Evolutionary conservation across 2,888 invertebrate species (phyloP), one percentile per base, ranked within the genome.

Genomic region (Clusia tigrina): DNA sequence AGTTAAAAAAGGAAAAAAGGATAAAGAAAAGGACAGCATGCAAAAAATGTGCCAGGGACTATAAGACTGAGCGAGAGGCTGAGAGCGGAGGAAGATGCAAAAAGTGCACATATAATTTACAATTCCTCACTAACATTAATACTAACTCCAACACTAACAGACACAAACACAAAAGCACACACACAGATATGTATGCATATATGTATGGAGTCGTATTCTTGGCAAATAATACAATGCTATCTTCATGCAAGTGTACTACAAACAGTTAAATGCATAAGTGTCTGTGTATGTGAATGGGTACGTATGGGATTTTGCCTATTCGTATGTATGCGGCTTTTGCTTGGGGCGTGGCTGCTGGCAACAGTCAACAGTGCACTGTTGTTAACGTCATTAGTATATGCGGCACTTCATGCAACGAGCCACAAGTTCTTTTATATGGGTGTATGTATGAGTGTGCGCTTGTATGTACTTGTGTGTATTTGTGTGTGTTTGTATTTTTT

Each of bases 331-430:
- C 15, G 54, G 26, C 3, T 6, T 12, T 17, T 52, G 22, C 18
- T 2, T 18, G 9, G 54, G 54, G 51, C 37, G 22, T 12, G 17
- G 54, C 42, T 24, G 23, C 20, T 18, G 24, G 18, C 54, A 42
- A n/a, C 24, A n/a, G n/a, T n/a, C n/a, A n/a, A n/a, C n/a, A n/a
- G n/a, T 46, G 38, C 59, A 56, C 67, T 53, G 57, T 58, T 62
- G 63, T 60, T 66, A 70, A 66, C 64, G 66, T 70, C 71, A 72
- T 70, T 72, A 72, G 66, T 58, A 60, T 56, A 64, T 46, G 15
- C 17, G 2, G 5, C 17, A 5, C 54, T 17, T 32, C n/a, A n/a
- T 42, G 32, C 32, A 12, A 46, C 46, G 20, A 52, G 51, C 25
- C n/a, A 32, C 26, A 12, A 18, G 51, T 25, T 17, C 6, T 23